Conservation (phyloP, 2,113 vertebrate species). For the Callorhinus ursinus region DNA sequence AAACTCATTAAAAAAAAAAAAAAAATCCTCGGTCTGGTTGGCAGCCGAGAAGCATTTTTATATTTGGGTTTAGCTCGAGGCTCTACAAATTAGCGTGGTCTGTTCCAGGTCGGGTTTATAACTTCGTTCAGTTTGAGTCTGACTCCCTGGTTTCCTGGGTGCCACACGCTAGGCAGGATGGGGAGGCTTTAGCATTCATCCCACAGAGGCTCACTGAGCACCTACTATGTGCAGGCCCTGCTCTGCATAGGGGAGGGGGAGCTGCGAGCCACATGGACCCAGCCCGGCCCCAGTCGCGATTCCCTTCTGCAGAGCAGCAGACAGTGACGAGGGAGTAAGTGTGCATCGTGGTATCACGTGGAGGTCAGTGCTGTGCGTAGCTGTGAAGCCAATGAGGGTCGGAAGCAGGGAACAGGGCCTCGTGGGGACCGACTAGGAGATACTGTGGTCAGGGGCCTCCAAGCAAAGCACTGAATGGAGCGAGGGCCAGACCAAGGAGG, state of each 20-base stretch:
- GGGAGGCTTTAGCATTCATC: not conserved
- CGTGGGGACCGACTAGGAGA: rapidly evolving
- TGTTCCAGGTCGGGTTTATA: not conserved
- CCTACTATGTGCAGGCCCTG: not conserved
- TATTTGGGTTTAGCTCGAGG: slow-evolving; percentile 26
- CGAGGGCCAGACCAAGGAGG: not conserved
- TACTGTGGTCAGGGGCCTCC: not conserved
- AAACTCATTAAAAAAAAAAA: not conserved
- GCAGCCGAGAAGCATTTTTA: not conserved
- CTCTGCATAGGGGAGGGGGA: not conserved
- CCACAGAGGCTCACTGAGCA: not conserved
- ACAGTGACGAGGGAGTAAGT: no score
- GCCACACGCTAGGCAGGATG: not conserved
- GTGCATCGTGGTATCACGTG: rapidly evolving
- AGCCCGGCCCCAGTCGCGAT: rapidly evolving
- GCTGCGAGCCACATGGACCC: rapidly evolving
- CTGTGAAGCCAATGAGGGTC: rapidly evolving
- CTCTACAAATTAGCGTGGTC: slow-evolving; percentile 1
- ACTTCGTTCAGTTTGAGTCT: not conserved
- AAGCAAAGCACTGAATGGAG: not conserved
- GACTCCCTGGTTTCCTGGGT: not conserved
- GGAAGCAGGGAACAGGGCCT: not conserved
- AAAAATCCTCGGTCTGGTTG: not conserved
- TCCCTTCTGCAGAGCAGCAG: not conserved
- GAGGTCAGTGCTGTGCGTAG: rapidly evolving